Evolutionary conservation across 2,888 invertebrate genomes (phyloP).

Genomic region (Geophilus truncorum): DNA sequence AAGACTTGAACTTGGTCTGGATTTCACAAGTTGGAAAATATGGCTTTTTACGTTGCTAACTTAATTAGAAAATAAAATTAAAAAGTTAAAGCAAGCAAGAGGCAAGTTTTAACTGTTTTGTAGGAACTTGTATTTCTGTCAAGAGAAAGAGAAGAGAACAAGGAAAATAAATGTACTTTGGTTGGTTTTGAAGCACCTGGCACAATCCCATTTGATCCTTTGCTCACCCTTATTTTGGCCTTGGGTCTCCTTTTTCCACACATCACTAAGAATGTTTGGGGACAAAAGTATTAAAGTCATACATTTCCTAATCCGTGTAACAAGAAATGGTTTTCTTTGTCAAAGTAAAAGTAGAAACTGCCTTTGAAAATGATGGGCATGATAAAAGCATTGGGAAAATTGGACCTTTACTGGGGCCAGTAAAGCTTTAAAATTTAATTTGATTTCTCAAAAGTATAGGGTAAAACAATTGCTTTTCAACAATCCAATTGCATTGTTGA

Average conservation of each 20-base stretch:
- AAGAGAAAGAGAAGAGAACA: background rate
- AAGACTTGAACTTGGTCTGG: too few species aligned
- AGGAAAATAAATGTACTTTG: background rate
- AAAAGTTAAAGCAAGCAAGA: background rate
- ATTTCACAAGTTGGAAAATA: too few species aligned
- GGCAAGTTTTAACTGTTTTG: background rate
- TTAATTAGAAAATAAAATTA: background rate
- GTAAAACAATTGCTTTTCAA: too few species aligned
- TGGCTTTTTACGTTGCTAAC: too few species aligned
- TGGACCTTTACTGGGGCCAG: too few species aligned
- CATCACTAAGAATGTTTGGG: background rate
- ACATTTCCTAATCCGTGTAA: background rate
- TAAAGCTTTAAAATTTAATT: too few species aligned
- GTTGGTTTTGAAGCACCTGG: background rate
- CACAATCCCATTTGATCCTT: conserved; percentile 3
- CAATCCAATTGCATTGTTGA: too few species aligned
- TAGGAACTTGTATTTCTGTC: background rate
- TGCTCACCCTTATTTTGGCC: background rate
- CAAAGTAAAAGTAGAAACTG: too few species aligned
- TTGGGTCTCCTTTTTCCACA: background rate
- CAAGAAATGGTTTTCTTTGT: background rate
- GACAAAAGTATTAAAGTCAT: background rate
- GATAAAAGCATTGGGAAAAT: too few species aligned
- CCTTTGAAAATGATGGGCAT: too few species aligned
- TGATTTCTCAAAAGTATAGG: too few species aligned